Percentiles rank a stretch among this genome's conserved stretches.
These are phyloP conservation scores for Metaphire vulgaris DNA, from an alignment of 1,140 invertebrate species.

Conservation along the genomic window DNA sequence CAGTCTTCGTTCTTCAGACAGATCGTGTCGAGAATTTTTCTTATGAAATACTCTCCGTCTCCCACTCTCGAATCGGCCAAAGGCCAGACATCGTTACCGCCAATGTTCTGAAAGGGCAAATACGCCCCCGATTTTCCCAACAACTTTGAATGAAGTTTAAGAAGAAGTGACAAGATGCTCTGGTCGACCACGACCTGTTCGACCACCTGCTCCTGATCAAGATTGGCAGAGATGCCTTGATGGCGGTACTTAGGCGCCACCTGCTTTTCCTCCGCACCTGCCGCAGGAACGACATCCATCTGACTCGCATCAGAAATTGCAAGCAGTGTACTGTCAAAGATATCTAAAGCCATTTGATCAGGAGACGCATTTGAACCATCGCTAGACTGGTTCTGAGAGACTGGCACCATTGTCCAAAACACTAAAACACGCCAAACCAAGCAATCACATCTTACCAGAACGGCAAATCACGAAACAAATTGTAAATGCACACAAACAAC, in stretches of 20 bases:
- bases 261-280: background rate
- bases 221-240: background rate
- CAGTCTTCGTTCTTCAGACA: slow-evolving; percentile 55
- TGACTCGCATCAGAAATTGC: background rate
- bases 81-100: slow-evolving; percentile 17
- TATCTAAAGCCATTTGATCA: background rate
- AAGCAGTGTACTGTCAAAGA: background rate
- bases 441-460: no score
- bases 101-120: background rate
- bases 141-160: slow-evolving; percentile 87
- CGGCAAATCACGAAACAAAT: no score
- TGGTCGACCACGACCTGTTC: slow-evolving; percentile 59
- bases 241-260: background rate
- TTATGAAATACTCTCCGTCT: slow-evolving; percentile 80
- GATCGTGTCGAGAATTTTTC: slow-evolving; percentile 57
- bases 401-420: no score
- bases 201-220: background rate
- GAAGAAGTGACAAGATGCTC: slow-evolving; percentile 80
- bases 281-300: background rate
- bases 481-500: no score
- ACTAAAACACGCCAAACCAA: no score
- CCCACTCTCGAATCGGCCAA: slow-evolving; percentile 60
- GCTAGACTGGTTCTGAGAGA: no score
- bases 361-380: background rate
- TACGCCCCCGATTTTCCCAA: slow-evolving; percentile 58